Percentiles rank a stretch among this genome's conserved stretches.
These are phyloP conservation scores for Micrasema longulum DNA, from an alignment of 1,140 invertebrate species.

Conservation along the genomic window DNA sequence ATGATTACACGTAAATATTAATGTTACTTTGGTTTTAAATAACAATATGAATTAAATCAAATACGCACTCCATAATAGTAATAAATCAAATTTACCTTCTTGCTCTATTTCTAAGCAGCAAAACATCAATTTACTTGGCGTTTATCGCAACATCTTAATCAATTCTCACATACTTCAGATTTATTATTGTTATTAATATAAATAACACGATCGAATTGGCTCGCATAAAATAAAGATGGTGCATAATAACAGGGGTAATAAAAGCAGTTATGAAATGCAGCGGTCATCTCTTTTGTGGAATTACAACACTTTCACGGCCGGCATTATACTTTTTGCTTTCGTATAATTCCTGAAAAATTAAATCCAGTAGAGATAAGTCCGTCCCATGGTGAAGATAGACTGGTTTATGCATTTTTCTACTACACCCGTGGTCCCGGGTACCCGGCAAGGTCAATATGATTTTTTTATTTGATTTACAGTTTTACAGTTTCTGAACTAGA, in stretches of 20 bases:
- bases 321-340: too few species aligned
- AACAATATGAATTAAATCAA: constrained; percentile 15
- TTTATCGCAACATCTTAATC: constrained; percentile 35
- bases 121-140: constrained; percentile 9
- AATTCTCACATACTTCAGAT: constrained; percentile 24
- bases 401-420: too few species aligned
- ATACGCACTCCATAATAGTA: background rate
- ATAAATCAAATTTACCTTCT: background rate
- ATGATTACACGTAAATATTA: background rate
- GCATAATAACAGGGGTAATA: constrained; percentile 27
- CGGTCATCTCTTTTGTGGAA: constrained; percentile 20
- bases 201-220: constrained; percentile 32
- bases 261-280: constrained; percentile 24
- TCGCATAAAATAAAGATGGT: constrained; percentile 33
- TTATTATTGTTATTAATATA: constrained; percentile 36
- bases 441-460: too few species aligned
- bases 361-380: too few species aligned
- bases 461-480: too few species aligned
- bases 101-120: background rate
- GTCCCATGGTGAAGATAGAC: too few species aligned
- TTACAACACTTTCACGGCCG: constrained; percentile 9
- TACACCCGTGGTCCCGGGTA: too few species aligned
- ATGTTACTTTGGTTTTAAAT: background rate
- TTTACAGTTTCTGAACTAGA: too few species aligned
- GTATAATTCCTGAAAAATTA: too few species aligned